Evolutionary conservation across 2,113 vertebrate species (phyloP).

Genomic region (Brachyistius frenatus): DNA sequence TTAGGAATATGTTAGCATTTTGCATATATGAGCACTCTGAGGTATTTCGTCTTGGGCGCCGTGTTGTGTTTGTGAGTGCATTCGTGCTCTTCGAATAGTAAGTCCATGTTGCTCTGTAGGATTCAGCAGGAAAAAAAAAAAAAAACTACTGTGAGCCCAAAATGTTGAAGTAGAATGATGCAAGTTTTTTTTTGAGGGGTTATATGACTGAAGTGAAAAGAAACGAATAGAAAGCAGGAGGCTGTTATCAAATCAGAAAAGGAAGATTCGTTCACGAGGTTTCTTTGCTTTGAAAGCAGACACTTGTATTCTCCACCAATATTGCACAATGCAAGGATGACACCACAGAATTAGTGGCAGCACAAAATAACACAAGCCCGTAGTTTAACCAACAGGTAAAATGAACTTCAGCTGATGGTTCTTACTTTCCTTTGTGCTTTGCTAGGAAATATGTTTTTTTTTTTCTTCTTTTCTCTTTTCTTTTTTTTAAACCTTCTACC

Average conservation of each 20-base stretch:
- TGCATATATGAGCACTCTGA: conserved; percentile 61
- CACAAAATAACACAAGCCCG: not conserved
- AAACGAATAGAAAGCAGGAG: not conserved
- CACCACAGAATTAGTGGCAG: not conserved
- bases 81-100: conserved; percentile 27
- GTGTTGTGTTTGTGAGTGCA: conserved; percentile 43
- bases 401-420: not conserved
- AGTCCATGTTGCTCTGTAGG: conserved; percentile 25
- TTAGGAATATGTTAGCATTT: conserved; percentile 69
- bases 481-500: not conserved
- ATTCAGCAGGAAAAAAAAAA: conserved; percentile 22
- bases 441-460: not conserved
- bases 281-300: not conserved
- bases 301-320: not conserved
- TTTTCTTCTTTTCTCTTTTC: not conserved
- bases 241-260: not conserved
- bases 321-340: not conserved
- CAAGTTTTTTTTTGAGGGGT: conserved; percentile 1
- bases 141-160: conserved; percentile 3
- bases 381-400: not conserved
- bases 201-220: conserved; percentile 20
- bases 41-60: conserved; percentile 52
- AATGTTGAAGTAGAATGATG: conserved; percentile 16
- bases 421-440: not conserved
- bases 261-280: not conserved